Conservation (phyloP, 2,888 invertebrate genomes). For the Ornithoptera alexandrae region DNA sequence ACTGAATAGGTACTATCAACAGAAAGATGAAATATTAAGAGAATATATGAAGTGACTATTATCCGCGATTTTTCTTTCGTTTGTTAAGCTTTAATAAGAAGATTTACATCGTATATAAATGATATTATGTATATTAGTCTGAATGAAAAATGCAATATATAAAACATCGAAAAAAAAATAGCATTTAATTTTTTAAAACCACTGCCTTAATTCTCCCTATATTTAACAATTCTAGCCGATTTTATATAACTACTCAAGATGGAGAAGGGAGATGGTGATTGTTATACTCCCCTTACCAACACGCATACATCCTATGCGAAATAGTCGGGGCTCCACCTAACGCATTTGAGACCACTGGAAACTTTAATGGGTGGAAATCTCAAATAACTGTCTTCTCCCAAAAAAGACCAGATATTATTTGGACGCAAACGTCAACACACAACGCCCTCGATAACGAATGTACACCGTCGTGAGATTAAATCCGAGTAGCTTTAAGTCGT, state of each 20-base stretch:
- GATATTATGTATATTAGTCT: not conserved
- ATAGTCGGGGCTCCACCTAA: too few species aligned
- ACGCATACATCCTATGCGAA: too few species aligned
- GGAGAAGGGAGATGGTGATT: too few species aligned
- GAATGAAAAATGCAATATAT: not conserved
- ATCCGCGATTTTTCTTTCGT: not conserved
- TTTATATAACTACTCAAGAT: too few species aligned
- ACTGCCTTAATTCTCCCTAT: not conserved
- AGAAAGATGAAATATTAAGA: constrained; percentile 79
- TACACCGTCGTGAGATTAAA: not conserved
- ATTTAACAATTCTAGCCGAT: too few species aligned
- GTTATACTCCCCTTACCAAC: too few species aligned
- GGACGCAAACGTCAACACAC: not conserved
- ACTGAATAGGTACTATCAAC: constrained; percentile 85
- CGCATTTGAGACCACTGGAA: too few species aligned
- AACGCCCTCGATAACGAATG: not conserved
- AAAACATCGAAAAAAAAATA: not conserved
- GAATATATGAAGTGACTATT: constrained; percentile 35
- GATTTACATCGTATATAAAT: not conserved
- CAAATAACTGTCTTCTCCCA: too few species aligned
- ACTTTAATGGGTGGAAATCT: too few species aligned
- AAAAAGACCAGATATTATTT: too few species aligned
- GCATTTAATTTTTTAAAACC: not conserved
- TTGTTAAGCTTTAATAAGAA: not conserved
- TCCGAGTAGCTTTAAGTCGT: too few species aligned